A percentile compares a stretch with the other conserved stretches of the same genome.
phyloP scores from a whole-genome alignment of 1,140 invertebrate species.

The Mercenaria mercenaria region DNA sequence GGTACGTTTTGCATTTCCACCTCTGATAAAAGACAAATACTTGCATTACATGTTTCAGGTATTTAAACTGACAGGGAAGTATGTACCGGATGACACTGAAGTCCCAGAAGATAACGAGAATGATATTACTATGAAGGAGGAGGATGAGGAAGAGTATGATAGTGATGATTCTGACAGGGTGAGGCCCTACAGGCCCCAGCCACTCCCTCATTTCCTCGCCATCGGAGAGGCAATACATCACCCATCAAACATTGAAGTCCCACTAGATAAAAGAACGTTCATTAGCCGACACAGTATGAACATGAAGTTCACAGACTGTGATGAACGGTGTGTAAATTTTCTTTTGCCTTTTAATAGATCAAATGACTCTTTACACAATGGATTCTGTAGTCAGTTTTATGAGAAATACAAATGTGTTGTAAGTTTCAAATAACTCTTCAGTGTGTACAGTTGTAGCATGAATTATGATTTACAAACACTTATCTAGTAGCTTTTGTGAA shows the following conservation, averaged over 20 bases:
- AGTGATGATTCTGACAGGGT: conserved; percentile 26
- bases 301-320: conserved; percentile 97
- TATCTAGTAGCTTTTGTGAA: no score
- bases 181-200: background rate
- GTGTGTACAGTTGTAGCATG: no score
- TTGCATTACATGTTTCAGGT: conserved; percentile 43
- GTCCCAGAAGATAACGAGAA: background rate
- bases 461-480: no score
- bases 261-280: conserved; percentile 95
- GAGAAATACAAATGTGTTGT: no score
- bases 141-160: background rate
- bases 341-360: no score
- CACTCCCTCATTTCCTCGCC: conserved; percentile 87
- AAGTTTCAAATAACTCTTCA: no score
- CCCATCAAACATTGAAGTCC: conserved; percentile 96
- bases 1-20: no score
- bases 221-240: conserved; percentile 96
- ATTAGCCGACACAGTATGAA: conserved; percentile 95
- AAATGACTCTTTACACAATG: no score
- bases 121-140: conserved; percentile 18
- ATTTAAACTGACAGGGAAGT: conserved; percentile 39
- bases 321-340: conserved; percentile 94
- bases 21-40: no score
- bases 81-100: conserved; percentile 10
- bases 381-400: no score